phyloP scores from a whole-genome alignment of 2,888 invertebrate species.

The Entomobrya proxima region DNA sequence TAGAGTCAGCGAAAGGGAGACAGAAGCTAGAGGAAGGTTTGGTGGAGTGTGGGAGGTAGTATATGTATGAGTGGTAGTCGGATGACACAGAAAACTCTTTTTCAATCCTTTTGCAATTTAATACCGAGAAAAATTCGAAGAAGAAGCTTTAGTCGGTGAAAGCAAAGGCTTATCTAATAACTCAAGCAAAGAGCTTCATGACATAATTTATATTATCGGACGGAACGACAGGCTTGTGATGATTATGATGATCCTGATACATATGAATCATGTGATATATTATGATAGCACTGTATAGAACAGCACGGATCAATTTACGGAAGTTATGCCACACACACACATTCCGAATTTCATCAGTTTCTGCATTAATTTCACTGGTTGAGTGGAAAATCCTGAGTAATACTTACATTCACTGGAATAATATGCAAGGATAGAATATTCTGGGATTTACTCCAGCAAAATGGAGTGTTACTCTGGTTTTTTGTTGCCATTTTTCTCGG shows the following conservation, averaged over 20 bases:
- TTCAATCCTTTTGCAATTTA: conserved; percentile 8
- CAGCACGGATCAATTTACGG: neutral
- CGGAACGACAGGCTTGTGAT: too few relatives aligned
- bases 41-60: neutral
- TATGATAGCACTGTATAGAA: too few relatives aligned
- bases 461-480: too few relatives aligned
- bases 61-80: neutral
- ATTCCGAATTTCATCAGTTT: neutral
- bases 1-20: neutral
- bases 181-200: neutral
- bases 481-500: too few relatives aligned
- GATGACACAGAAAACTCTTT: neutral
- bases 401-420: too few relatives aligned
- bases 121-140: neutral
- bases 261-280: too few relatives aligned
- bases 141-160: neutral
- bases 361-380: neutral
- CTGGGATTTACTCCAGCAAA: too few relatives aligned
- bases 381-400: too few relatives aligned
- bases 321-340: too few relatives aligned
- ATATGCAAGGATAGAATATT: too few relatives aligned
- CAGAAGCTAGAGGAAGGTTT: neutral
- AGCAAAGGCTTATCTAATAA: neutral
- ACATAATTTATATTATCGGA: too few relatives aligned
- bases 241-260: too few relatives aligned